Percentiles rank a stretch among this genome's conserved stretches.
phyloP scores from a whole-genome alignment of 2,888 invertebrate genomes.

The Acrocera orbiculus region DNA sequence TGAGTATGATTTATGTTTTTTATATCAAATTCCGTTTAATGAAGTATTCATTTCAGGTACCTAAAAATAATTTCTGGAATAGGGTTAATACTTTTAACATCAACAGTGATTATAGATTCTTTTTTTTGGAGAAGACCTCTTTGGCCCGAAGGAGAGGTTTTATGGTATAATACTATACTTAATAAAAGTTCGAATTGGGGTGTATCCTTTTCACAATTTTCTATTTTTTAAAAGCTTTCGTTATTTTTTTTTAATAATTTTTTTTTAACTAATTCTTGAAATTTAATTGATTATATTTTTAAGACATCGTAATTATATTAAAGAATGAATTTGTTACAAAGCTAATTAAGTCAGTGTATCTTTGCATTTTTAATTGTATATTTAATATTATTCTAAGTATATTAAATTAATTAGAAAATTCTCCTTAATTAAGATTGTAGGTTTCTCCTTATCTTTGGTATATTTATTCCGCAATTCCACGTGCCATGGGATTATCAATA shows the following conservation, averaged over 20 bases:
- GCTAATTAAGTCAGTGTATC: too few species aligned
- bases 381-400: too few species aligned
- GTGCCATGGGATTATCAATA: slow-evolving; percentile 69
- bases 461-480: slow-evolving; percentile 90
- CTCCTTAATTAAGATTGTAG: slow-evolving; percentile 31
- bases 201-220: slow-evolving; percentile 54
- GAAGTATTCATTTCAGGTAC: slow-evolving; percentile 40
- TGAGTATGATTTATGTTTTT: slow-evolving; percentile 36
- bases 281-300: too few species aligned
- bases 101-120: slow-evolving; percentile 74
- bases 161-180: slow-evolving; percentile 85
- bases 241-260: background rate
- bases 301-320: too few species aligned
- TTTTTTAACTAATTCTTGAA: background rate
- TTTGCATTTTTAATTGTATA: too few species aligned
- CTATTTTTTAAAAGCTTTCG: background rate
- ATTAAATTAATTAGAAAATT: too few species aligned
- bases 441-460: slow-evolving; percentile 95
- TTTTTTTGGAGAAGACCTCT: slow-evolving; percentile 76
- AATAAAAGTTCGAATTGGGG: slow-evolving; percentile 96
- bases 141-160: slow-evolving; percentile 97
- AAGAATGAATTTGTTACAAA: too few species aligned
- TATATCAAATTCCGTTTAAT: background rate
- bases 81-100: slow-evolving; percentile 44
- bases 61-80: slow-evolving; percentile 54